Percentiles rank a stretch among this genome's conserved stretches.
Evolutionary conservation across 2,797 vertebrate species (phyloP).

Genomic region (Takifugu rubripes): DNA sequence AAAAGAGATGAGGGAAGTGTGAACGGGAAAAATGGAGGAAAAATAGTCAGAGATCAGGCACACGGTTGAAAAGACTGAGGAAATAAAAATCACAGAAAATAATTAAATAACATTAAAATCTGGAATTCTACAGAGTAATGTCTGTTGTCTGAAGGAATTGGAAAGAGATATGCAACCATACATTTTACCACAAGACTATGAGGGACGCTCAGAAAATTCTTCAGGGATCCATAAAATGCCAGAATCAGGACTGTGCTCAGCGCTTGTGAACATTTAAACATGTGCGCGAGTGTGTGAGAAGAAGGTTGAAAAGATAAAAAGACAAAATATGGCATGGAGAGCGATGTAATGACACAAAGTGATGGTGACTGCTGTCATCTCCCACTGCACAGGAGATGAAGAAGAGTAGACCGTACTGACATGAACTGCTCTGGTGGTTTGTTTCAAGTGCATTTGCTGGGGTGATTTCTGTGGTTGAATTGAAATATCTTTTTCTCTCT

Average conservation of each 20-base stretch:
- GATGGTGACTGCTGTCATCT: slow-evolving; percentile 16
- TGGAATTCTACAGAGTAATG: slow-evolving; percentile 5
- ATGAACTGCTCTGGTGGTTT: slow-evolving; percentile 24
- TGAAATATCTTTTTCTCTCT: slow-evolving; percentile 8
- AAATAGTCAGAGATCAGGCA: slow-evolving; percentile 3
- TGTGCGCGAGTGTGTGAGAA: not conserved
- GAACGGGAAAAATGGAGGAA: slow-evolving; percentile 41
- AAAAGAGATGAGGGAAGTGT: slow-evolving; percentile 48
- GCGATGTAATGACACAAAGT: slow-evolving; percentile 17
- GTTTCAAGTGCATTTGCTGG: slow-evolving; percentile 19
- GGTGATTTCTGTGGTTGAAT: slow-evolving; percentile 10
- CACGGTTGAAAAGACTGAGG: slow-evolving; percentile 27
- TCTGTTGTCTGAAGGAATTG: not conserved
- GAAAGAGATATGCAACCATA: not conserved
- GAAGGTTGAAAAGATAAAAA: slow-evolving; percentile 6
- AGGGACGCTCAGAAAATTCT: slow-evolving; percentile 11
- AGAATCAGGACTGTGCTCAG: not conserved
- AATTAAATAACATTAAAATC: slow-evolving; percentile 31
- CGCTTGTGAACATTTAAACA: not conserved
- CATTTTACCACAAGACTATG: not conserved
- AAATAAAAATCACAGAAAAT: slow-evolving; percentile 61
- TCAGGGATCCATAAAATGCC: slow-evolving; percentile 23
- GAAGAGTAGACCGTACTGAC: slow-evolving; percentile 24
- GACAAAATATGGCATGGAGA: slow-evolving; percentile 3
- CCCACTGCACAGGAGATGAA: slow-evolving; percentile 7